Evolutionary conservation across 2,888 invertebrate species (phyloP).

Genomic region (Labia minor): DNA sequence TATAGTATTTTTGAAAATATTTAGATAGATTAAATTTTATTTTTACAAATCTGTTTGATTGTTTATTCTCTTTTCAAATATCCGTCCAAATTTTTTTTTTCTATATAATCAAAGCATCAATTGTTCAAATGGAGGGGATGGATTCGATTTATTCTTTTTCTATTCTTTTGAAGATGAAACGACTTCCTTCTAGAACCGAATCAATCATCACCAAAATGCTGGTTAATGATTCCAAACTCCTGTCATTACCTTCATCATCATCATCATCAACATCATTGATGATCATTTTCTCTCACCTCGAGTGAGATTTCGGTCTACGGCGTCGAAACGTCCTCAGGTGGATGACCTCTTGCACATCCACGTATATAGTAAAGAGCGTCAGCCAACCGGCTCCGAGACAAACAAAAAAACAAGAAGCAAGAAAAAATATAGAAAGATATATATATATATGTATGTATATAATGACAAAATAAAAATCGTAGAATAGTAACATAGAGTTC

Average conservation of each 20-base stretch:
- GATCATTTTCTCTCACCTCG: background rate
- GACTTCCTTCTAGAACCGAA: background rate
- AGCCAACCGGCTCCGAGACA: background rate
- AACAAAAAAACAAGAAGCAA: background rate
- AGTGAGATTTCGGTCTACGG: background rate
- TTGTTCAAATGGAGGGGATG: background rate
- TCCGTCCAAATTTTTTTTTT: too few species aligned
- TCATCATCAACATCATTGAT: background rate
- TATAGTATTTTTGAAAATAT: too few species aligned
- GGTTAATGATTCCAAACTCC: background rate
- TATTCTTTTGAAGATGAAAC: too few species aligned
- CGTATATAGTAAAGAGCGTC: background rate
- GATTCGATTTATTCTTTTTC: background rate
- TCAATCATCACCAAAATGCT: background rate
- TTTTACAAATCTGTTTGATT: too few species aligned
- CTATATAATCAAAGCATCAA: too few species aligned
- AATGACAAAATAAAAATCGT: background rate
- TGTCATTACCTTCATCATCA: background rate
- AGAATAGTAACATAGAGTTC: background rate
- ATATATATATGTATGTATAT: too few species aligned
- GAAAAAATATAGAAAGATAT: too few species aligned
- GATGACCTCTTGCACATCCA: slow-evolving; percentile 7
- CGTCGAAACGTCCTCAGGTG: slow-evolving; percentile 1
- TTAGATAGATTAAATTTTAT: too few species aligned
- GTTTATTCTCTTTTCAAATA: too few species aligned